Percentiles rank a stretch among this genome's conserved stretches.
These are phyloP conservation scores for Raphicerus campestris DNA, from an alignment of 2,113 vertebrate species.

Conservation along the genomic window DNA sequence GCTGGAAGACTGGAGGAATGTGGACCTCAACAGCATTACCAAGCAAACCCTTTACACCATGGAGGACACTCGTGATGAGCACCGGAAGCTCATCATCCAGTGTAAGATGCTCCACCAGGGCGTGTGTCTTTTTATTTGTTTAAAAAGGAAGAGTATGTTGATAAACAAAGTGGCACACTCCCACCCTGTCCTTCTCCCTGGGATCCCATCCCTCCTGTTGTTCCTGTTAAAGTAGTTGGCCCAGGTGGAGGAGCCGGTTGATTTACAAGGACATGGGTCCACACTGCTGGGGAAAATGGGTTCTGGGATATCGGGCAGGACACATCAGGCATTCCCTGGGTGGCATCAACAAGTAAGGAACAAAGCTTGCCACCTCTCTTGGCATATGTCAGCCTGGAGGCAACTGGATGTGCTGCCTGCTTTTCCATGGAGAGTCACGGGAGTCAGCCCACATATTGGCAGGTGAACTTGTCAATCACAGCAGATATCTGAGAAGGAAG, in stretches of 20 bases:
- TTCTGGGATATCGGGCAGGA: not conserved
- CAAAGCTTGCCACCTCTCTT: not conserved
- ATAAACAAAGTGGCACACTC: not conserved
- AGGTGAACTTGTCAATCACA: not conserved
- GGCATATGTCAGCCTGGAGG: not conserved
- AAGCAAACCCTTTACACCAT: conserved; percentile 99
- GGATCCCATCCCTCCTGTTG: not conserved
- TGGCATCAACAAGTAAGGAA: not conserved
- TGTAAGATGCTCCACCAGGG: conserved; percentile 81
- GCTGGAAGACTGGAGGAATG: conserved; percentile 99
- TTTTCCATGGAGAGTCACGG: not conserved
- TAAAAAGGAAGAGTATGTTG: not conserved
- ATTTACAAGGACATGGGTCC: not conserved
- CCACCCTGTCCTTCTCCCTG: not conserved
- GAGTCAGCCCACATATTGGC: not conserved
- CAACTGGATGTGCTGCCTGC: not conserved
- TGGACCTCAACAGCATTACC: conserved; percentile 98
- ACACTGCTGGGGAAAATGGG: not conserved
- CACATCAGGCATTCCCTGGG: not conserved
- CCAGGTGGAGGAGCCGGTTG: not conserved
- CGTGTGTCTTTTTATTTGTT: not conserved
- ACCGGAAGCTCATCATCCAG: conserved; percentile 95
- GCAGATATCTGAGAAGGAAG: not conserved
- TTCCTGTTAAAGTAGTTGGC: not conserved
- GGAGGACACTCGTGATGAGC: conserved; percentile 96